Base-by-base conservation (phyloP, 2,888 invertebrate species). In the Orthosia gothica region DNA sequence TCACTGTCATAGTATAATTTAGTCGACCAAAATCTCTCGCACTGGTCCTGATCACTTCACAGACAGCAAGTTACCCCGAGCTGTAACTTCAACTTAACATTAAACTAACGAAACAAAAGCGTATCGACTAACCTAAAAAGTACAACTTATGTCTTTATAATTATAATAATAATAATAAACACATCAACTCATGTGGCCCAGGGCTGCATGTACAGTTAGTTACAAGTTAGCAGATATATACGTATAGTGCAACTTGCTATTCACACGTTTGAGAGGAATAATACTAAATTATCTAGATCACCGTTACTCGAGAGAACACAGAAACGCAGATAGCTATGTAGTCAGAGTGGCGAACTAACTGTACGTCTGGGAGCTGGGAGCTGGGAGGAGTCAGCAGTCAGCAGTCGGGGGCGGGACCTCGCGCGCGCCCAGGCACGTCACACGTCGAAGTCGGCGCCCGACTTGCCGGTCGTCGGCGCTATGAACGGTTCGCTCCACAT, bases 401-500 rank as follows among this genome's bases (percentile, higher is more conserved):
- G 40, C 32, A 32, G 32, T 32, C 32, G 7, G 7, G 58, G 54
- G 84, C 76, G 70, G 70, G 66, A 61, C 76, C 23, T 23, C 23
- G 16, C 20, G 26, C 73, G 79, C 69, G 63, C 12, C 70, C 71
- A 70, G 70, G 83, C 88, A 82, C 59, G 89, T 97, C 96, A 97
- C 92, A 97, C 97, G 88, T 97, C 96, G 91, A 97, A 97, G 89
- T 97, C 97, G 0, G 95, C 94, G 78, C 93, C 93, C 61, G 86
- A 88, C 86, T 98, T 99, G 87, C 98, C 97, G 91, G 97, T 97
- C 91, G 97, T 97, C 90, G 98, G 98, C 88, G 98, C 97, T 96
- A 98, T 98, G 96, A 99, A 99, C 85, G 99, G 99, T 95, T 99
- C 99, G 92, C 99, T 99, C 99, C 99, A 99, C 99, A 99, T 99